These are phyloP conservation scores for Drosophila varians DNA, from an alignment of 1,140 invertebrate species.

Conservation along the genomic window DNA sequence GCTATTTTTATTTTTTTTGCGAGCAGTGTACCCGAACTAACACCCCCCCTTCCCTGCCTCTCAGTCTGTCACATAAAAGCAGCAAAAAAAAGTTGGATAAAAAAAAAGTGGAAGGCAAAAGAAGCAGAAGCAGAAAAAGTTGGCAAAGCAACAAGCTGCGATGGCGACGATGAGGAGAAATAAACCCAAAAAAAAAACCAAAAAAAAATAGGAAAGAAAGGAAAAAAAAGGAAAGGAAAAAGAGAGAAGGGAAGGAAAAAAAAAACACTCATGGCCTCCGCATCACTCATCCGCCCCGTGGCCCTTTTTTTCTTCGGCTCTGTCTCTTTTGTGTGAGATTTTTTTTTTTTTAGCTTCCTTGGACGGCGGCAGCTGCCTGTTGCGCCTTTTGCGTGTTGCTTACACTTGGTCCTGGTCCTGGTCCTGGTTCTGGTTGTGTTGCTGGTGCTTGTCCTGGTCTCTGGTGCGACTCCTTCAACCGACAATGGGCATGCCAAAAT, in stretches of 20 bases:
- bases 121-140: constrained; percentile 45
- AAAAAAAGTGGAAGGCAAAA: not conserved
- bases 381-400: constrained; percentile 78
- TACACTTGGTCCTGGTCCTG: constrained; percentile 41
- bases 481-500: constrained; percentile 72
- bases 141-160: constrained; percentile 78
- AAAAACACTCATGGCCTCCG: not conserved
- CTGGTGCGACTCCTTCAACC: constrained; percentile 23
- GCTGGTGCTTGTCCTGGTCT: not conserved
- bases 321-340: constrained; percentile 18
- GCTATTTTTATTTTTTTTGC: constrained; percentile 3
- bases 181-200: constrained; percentile 1
- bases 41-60: not conserved
- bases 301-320: constrained; percentile 2
- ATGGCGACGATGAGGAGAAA: constrained; percentile 70
- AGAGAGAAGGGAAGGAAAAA: not conserved
- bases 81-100: constrained; percentile 1
- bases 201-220: not conserved
- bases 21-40: constrained; percentile 31
- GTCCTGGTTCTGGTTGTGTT: not conserved
- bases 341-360: constrained; percentile 1
- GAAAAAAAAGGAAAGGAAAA: constrained; percentile 1
- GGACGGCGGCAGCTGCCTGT: constrained; percentile 51
- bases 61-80: constrained; percentile 30
- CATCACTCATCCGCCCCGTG: constrained; percentile 14